Conservation (phyloP, 2,113 vertebrate genomes). For the Brachypodius melanocephalos region DNA sequence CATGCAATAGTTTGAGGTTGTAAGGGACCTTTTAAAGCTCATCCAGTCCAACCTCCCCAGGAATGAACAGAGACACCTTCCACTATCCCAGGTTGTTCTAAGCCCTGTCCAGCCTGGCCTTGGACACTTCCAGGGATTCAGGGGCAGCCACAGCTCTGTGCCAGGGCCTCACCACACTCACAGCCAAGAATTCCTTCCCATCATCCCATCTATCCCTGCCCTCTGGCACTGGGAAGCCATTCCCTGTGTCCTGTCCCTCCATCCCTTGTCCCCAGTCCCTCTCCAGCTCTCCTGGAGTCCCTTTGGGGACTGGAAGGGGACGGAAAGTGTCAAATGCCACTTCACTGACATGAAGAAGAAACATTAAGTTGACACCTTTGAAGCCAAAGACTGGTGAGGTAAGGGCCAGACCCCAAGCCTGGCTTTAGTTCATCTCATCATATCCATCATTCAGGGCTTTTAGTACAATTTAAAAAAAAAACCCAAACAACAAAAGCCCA, state of each 20-base stretch:
- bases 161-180: rapidly evolving
- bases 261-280: rapidly evolving
- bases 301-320: neutral
- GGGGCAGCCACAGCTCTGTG: neutral
- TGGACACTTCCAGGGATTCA: neutral
- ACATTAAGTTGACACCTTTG: neutral
- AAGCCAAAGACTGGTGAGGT: neutral
- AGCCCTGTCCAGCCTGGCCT: rapidly evolving
- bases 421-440: neutral
- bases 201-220: rapidly evolving
- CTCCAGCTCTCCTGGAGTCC: neutral
- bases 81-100: rapidly evolving
- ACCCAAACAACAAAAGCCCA: neutral
- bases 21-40: neutral
- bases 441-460: neutral
- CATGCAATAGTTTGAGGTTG: neutral
- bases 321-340: neutral
- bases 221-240: neutral
- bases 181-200: rapidly evolving
- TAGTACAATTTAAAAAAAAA: neutral
- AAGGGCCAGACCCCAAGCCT: neutral
- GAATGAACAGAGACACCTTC: neutral
- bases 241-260: neutral
- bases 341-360: neutral
- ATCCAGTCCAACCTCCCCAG: neutral